Evolutionary conservation across 2,113 vertebrate species (phyloP).

Genomic region (Nycticryphes semicollaris): DNA sequence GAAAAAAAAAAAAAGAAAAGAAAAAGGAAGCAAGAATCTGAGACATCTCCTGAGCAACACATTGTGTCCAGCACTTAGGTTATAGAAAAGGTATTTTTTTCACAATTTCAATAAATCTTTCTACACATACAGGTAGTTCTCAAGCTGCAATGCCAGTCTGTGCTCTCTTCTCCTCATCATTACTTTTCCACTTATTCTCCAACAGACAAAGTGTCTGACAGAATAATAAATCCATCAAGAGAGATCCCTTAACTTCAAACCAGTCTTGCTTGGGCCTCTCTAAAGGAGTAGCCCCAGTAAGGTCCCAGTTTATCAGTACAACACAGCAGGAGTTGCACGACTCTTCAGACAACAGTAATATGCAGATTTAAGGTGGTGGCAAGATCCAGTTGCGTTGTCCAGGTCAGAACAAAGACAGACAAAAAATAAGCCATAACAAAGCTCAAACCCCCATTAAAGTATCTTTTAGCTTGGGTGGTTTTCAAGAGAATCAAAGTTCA

Average conservation of each 20-base stretch:
- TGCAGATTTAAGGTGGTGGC: not conserved
- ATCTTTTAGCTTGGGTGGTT: not conserved
- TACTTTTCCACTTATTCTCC: not conserved
- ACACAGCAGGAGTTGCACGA: not conserved
- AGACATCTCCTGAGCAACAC: not conserved
- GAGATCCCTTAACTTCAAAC: not conserved
- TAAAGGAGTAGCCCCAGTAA: not conserved
- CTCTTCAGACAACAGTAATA: not conserved
- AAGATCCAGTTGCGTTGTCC: not conserved
- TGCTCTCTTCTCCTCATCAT: not conserved
- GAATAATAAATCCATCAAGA: not conserved
- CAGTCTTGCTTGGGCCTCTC: not conserved
- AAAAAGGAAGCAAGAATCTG: not conserved
- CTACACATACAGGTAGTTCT: not conserved
- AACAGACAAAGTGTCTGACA: not conserved
- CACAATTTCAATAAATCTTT: not conserved
- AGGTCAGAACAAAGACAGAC: not conserved
- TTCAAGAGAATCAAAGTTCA: not conserved
- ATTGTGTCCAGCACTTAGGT: not conserved
- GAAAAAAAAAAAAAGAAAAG: not conserved
- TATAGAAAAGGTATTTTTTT: not conserved
- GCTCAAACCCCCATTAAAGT: not conserved
- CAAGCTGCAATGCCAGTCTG: not conserved
- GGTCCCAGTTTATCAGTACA: not conserved
- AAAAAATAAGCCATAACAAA: not conserved